Base-by-base conservation (phyloP, 2,797 vertebrate species). In the Myotis myotis region DNA sequence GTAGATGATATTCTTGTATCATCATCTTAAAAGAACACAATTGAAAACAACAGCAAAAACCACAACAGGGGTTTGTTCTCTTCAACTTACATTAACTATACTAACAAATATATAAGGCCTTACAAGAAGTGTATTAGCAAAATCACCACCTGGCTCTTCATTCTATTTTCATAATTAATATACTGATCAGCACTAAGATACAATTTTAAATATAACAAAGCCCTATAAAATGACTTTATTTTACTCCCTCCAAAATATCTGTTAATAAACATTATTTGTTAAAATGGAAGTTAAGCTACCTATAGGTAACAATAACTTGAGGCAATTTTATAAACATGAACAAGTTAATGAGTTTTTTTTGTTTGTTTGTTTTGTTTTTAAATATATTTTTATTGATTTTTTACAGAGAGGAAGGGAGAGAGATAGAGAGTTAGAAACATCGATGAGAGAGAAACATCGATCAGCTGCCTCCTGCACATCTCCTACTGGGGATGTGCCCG, bases 11-110 rank as follows among this genome's bases (percentile, higher is more conserved):
- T 76, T 80, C 53, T 71, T 60, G 15, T 3, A 28, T 41, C n/a
- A 91, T 68, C 62, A 60, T 62, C 87, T 53, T 87, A 78, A 94
- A 85, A 93, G 60, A 81, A 89, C 28, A 95, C 10, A 79, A 36
- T 2, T 11, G 28, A 89, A 94, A 83, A 80, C 76, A 75, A 68
- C 0, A 62, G 44, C 62, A 78, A 89, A 74, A 89, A 89, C 60
- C 16, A 75, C 17, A 70, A 79, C 5, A 72, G 44, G 17, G 20
- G 30, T 72, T 10, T 92, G 15, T 64, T 79, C 22, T 49, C 72
- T 83, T 47, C 60, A 66, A 55, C 30, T 57, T 89, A 30, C 51
- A 23, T 70, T 71, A 81, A 71, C 68, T 53, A 76, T 47, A 44
- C 36, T 86, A 81, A 87, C 22, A 68, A 93, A 90, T 33, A 53